A percentile compares a stretch with the other conserved stretches of the same genome.
These are phyloP conservation scores for Papilio dardanus DNA, from an alignment of 1,140 invertebrate genomes.

Conservation along the genomic window DNA sequence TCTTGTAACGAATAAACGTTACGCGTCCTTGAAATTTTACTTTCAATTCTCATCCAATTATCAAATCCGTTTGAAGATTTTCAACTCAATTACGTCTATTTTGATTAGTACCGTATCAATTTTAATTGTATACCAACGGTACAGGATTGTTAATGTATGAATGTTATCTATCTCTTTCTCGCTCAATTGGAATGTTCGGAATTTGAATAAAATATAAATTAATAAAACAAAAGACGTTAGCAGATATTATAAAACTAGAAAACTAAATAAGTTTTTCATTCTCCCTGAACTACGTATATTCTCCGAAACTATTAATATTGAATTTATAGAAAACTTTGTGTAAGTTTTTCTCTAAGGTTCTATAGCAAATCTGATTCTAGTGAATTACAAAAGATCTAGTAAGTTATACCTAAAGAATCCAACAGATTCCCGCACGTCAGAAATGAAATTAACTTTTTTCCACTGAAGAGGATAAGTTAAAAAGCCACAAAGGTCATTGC, in stretches of 20 bases:
- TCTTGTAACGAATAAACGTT: background rate
- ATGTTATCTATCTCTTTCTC: background rate
- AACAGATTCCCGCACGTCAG: no score
- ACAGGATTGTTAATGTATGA: background rate
- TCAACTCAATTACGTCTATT: background rate
- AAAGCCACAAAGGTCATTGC: constrained; percentile 42
- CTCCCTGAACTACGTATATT: background rate
- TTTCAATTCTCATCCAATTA: constrained; percentile 1
- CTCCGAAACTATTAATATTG: no score
- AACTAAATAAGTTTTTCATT: background rate
- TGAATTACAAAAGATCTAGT: background rate
- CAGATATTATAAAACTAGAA: no score
- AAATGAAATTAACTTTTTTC: background rate
- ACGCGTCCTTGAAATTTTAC: background rate
- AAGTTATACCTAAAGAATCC: no score
- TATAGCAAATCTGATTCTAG: background rate
- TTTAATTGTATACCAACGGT: background rate
- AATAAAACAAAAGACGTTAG: constrained; percentile 2
- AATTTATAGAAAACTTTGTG: no score
- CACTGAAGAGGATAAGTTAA: constrained; percentile 1
- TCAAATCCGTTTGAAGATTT: background rate
- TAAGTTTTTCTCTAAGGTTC: no score
- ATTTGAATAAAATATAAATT: background rate
- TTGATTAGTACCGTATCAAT: background rate
- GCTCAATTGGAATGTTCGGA: background rate